Conservation (phyloP, 2,797 vertebrate genomes). For the Notolabrus celidotus region DNA sequence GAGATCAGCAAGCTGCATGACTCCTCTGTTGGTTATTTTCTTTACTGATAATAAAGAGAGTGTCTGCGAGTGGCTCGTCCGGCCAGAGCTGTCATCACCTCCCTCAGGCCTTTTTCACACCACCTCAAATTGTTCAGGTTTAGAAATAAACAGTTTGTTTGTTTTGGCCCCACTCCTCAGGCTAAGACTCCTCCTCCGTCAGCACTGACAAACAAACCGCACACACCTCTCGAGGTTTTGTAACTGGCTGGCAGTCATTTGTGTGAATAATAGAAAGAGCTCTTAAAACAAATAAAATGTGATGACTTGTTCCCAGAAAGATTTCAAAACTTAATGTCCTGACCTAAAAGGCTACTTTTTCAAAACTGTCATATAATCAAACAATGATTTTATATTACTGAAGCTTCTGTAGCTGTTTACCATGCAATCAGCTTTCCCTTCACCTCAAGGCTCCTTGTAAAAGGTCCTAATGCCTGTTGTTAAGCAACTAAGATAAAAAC, state of each 20-base stretch:
- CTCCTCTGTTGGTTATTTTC: constrained; percentile 57
- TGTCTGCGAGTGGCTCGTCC: constrained; percentile 31
- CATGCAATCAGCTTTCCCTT: neutral
- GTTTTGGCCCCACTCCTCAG: constrained; percentile 21
- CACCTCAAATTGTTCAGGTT: constrained; percentile 26
- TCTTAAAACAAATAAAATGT: neutral
- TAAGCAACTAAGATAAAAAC: constrained; percentile 1
- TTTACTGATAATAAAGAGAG: constrained; percentile 50
- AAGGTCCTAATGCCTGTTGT: neutral
- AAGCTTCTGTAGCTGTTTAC: neutral
- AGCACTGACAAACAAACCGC: neutral
- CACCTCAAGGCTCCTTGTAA: neutral
- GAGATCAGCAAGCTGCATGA: constrained; percentile 53
- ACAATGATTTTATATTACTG: neutral
- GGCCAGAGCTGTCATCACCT: constrained; percentile 43
- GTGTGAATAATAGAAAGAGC: neutral
- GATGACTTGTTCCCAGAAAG: no score
- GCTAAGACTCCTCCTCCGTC: neutral
- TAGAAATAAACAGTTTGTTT: constrained; percentile 37
- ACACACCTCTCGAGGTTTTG: neutral
- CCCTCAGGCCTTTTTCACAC: constrained; percentile 25
- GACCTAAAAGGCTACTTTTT: neutral
- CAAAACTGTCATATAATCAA: neutral
- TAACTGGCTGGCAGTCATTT: neutral
- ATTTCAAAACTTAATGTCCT: neutral